These are phyloP conservation scores for Vireo griseus DNA, from an alignment of 2,797 vertebrate genomes.

Conservation along the genomic window DNA sequence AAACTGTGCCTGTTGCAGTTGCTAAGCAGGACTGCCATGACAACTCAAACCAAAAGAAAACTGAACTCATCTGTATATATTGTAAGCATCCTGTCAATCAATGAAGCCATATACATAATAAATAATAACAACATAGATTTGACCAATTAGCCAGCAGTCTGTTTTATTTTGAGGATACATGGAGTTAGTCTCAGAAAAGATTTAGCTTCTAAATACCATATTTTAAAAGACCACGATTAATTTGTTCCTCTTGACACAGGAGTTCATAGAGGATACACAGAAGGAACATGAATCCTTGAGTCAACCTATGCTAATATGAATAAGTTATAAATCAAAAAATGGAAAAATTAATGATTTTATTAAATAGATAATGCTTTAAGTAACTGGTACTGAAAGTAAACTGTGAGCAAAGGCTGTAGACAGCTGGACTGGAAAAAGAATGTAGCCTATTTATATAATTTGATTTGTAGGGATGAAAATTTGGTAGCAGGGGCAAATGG, in stretches of 20 bases:
- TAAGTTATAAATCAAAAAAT: not conserved
- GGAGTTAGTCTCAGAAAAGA: not conserved
- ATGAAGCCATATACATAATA: not conserved
- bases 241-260: not conserved
- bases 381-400: not conserved
- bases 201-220: not conserved
- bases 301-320: not conserved
- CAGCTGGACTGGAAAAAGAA: not conserved
- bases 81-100: not conserved
- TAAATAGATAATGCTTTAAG: not conserved
- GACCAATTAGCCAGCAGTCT: not conserved
- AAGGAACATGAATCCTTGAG: not conserved
- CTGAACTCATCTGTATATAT: not conserved
- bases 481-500: not conserved
- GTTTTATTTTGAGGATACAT: not conserved
- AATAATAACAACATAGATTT: not conserved
- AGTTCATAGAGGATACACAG: not conserved
- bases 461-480: not conserved
- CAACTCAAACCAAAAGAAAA: not conserved
- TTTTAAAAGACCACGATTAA: not conserved
- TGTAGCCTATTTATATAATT: not conserved
- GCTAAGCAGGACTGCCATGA: not conserved
- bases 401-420: not conserved
- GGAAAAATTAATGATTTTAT: not conserved
- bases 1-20: not conserved